Evolutionary conservation across 2,113 vertebrate genomes (phyloP).

Genomic region (Petroica traversi): DNA sequence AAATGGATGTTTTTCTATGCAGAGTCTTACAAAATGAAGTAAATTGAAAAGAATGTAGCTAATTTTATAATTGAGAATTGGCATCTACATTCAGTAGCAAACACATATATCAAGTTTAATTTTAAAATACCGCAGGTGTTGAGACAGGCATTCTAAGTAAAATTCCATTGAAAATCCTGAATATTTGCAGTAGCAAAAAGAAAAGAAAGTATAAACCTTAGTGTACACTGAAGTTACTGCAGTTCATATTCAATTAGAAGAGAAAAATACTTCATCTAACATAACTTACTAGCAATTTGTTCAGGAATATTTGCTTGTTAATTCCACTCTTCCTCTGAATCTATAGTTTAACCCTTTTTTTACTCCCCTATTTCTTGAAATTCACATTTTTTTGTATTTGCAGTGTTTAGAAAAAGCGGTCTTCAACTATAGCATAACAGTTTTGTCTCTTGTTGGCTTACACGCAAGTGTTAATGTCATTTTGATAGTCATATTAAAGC

Average conservation of each 20-base stretch:
- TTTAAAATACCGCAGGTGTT: neutral
- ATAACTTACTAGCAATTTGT: neutral
- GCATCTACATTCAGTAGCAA: neutral
- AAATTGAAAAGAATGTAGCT: neutral
- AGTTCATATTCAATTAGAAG: neutral
- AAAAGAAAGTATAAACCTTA: neutral
- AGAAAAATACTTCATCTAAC: neutral
- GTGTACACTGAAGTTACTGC: neutral
- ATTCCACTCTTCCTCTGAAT: neutral
- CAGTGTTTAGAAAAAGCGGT: neutral
- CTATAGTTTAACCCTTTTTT: neutral
- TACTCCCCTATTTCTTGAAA: neutral
- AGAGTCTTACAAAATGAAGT: neutral
- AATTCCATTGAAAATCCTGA: fast-evolving
- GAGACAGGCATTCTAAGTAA: neutral
- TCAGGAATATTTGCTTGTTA: neutral
- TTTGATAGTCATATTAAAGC: neutral
- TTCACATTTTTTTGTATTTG: neutral
- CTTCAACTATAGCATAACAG: neutral
- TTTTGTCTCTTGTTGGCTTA: neutral
- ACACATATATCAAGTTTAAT: neutral
- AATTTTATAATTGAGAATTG: neutral
- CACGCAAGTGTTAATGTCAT: neutral
- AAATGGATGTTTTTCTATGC: neutral
- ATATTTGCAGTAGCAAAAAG: neutral